Evolutionary conservation across 2,113 vertebrate genomes (phyloP).

Genomic region (Sinocyclocheilus anshuiensis): DNA sequence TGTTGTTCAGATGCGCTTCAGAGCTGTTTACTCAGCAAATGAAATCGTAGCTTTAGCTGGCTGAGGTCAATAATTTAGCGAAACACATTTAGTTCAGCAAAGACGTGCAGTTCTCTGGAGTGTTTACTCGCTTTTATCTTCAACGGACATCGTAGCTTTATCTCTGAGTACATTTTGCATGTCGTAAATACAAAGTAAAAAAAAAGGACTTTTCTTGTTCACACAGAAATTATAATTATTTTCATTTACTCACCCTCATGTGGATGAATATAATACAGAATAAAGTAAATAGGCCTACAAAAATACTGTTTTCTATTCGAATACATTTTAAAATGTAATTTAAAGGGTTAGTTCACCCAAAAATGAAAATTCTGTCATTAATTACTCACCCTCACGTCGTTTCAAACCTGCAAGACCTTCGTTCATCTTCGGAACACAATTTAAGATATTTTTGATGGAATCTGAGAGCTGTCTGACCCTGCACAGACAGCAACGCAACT

Average conservation of each 20-base stretch:
- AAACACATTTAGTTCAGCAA: slow-evolving; percentile 38
- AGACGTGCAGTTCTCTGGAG: neutral
- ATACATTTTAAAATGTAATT: neutral
- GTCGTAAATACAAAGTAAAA: neutral
- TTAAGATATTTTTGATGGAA: no score
- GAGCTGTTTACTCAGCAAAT: slow-evolving; percentile 38
- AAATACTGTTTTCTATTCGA: neutral
- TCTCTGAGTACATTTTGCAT: slow-evolving; percentile 5
- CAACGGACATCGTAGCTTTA: slow-evolving; percentile 19
- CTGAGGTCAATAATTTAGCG: slow-evolving; percentile 18
- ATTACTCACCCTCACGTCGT: no score
- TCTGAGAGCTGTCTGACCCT: no score
- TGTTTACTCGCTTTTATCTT: slow-evolving; percentile 31
- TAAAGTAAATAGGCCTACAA: neutral
- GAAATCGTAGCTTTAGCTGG: slow-evolving; percentile 32
- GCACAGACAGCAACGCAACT: no score
- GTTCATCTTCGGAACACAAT: no score
- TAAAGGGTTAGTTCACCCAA: neutral
- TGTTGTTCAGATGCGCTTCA: neutral
- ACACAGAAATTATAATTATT: neutral
- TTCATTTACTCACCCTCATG: neutral
- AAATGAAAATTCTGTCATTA: no score
- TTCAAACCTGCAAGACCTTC: no score
- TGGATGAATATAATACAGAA: no score
- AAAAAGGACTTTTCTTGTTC: neutral